Conservation (phyloP, 1,140 invertebrate species). For the Grapholita molesta region DNA sequence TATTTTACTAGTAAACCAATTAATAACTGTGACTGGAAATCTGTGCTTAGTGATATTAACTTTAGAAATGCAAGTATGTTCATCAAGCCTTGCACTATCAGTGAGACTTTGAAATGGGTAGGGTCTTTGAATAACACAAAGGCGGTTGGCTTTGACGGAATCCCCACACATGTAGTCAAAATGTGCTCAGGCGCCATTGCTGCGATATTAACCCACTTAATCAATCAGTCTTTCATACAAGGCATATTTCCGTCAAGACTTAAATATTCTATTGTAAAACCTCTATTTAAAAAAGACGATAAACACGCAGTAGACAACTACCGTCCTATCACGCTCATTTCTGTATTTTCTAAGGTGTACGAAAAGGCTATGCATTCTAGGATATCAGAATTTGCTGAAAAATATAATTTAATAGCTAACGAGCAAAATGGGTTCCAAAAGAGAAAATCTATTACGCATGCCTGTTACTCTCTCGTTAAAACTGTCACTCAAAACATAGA, state of each 20-base stretch:
- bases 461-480: conserved; percentile 4
- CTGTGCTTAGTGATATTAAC: neutral
- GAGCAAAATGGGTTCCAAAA: conserved; percentile 17
- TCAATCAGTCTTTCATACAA: neutral
- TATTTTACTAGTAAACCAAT: neutral
- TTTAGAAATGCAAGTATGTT: neutral
- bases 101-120: neutral
- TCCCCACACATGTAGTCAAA: neutral
- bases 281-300: neutral
- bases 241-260: neutral
- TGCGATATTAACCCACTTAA: neutral
- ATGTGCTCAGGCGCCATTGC: neutral
- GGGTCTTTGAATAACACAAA: neutral
- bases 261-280: neutral
- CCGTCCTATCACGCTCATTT: neutral
- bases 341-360: neutral
- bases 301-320: neutral
- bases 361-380: neutral
- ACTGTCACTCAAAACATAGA: conserved; percentile 4
- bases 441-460: neutral
- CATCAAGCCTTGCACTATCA: neutral
- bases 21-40: neutral
- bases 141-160: neutral
- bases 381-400: neutral
- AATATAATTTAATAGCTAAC: neutral